Evolutionary conservation across 2,113 vertebrate genomes (phyloP).

Genomic region (Nerophis ophidion): DNA sequence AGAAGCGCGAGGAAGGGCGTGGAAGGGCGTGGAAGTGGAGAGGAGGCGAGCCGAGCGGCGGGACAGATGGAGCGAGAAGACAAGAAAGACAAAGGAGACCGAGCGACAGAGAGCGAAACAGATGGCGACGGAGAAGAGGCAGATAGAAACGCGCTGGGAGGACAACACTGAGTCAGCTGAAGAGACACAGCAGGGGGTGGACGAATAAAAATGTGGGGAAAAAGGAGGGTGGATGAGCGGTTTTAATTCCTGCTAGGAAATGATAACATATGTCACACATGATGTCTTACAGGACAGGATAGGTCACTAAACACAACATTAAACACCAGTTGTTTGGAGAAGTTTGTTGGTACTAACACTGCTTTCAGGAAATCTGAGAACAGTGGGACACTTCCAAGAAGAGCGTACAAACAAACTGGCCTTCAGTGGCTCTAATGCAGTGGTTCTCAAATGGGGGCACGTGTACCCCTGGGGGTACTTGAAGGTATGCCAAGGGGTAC

Average conservation of each 20-base stretch:
- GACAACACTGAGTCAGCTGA: conserved; percentile 46
- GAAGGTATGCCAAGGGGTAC: no score
- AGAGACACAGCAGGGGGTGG: conserved; percentile 39
- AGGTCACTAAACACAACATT: background rate
- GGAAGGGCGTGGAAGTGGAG: conserved; percentile 3
- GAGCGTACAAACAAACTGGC: no score
- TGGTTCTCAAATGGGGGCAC: no score
- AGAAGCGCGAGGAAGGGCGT: conserved; percentile 4
- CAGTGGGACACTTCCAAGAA: background rate
- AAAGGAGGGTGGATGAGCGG: conserved; percentile 20
- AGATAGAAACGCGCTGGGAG: conserved; percentile 53
- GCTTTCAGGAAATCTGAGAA: background rate
- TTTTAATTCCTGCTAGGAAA: conserved; percentile 1
- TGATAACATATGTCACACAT: background rate
- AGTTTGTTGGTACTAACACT: background rate
- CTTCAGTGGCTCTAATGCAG: no score
- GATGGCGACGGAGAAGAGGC: conserved; percentile 54
- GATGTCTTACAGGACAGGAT: background rate
- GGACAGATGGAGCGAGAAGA: conserved; percentile 40
- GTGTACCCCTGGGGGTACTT: no score
- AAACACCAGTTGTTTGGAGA: background rate
- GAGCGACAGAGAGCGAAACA: conserved; percentile 45
- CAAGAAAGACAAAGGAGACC: conserved; percentile 27
- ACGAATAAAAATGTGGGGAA: conserved; percentile 14
- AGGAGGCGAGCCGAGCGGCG: conserved; percentile 23